These are phyloP conservation scores for Eristalis pertinax DNA, from an alignment of 2,888 invertebrate species.

Conservation along the genomic window DNA sequence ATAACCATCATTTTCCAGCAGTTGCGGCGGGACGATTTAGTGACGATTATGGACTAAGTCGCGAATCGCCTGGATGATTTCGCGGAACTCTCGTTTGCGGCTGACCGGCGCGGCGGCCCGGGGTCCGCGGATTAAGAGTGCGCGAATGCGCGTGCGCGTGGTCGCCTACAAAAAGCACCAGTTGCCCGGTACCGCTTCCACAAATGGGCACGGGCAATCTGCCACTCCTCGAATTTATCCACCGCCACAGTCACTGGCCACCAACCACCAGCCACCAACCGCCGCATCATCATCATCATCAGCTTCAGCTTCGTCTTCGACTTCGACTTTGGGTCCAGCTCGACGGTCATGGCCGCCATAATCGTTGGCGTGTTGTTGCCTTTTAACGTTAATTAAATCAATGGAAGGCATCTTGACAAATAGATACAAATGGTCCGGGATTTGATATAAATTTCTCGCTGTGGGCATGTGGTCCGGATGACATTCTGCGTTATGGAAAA, in stretches of 20 bases:
- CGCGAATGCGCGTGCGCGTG: slow-evolving; percentile 12
- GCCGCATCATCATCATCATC: neutral
- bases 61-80: slow-evolving; percentile 57
- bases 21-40: slow-evolving; percentile 64
- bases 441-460: slow-evolving; percentile 65
- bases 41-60: slow-evolving; percentile 67
- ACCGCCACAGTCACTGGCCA: neutral
- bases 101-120: neutral
- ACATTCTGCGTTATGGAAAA: slow-evolving; percentile 71
- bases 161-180: slow-evolving; percentile 33
- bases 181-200: slow-evolving; percentile 26
- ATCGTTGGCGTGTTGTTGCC: slow-evolving; percentile 65
- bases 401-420: slow-evolving; percentile 72
- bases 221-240: slow-evolving; percentile 50
- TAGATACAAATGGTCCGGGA: slow-evolving; percentile 70
- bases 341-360: too few species aligned
- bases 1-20: slow-evolving; percentile 52
- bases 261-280: neutral
- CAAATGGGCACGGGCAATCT: slow-evolving; percentile 56
- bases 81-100: slow-evolving; percentile 47
- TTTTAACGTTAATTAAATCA: slow-evolving; percentile 72
- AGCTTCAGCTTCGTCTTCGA: neutral
- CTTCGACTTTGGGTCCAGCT: too few species aligned
- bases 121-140: slow-evolving; percentile 54
- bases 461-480: slow-evolving; percentile 63